These are phyloP conservation scores for Hemicentrotus pulcherrimus DNA, from an alignment of 35 echinoderm and acorn worm genomes.

Conservation along the genomic window DNA sequence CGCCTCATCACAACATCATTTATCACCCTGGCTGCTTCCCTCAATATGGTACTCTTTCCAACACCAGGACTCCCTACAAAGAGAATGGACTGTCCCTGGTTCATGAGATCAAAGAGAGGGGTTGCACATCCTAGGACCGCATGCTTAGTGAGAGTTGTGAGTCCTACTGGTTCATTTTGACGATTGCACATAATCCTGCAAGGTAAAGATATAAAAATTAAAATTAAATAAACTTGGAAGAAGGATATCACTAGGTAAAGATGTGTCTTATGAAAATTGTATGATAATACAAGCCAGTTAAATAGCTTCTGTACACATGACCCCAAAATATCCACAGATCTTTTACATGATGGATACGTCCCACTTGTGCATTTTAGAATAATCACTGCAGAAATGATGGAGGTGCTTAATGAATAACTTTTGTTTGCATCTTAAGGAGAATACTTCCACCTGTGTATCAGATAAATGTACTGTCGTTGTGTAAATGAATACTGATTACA, in stretches of 20 bases:
- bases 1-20: constrained; percentile 59
- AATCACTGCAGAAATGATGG: no score
- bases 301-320: no score
- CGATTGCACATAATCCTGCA: constrained; percentile 54
- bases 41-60: constrained; percentile 75
- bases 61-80: constrained; percentile 67
- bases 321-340: no score
- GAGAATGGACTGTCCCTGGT: constrained; percentile 54
- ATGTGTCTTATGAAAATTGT: not conserved
- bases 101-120: constrained; percentile 68
- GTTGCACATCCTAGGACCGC: constrained; percentile 65
- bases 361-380: no score
- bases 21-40: constrained; percentile 66
- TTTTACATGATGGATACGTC: no score
- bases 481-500: no score
- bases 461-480: no score
- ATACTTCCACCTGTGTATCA: no score
- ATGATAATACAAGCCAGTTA: no score
- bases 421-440: no score
- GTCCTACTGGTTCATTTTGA: constrained; percentile 52
- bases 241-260: not conserved
- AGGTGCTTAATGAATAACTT: no score
- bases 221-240: not conserved
- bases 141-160: constrained; percentile 20
- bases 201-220: not conserved